Base-by-base conservation (phyloP, 2,888 invertebrate species). In the Protophormia terraenovae region DNA sequence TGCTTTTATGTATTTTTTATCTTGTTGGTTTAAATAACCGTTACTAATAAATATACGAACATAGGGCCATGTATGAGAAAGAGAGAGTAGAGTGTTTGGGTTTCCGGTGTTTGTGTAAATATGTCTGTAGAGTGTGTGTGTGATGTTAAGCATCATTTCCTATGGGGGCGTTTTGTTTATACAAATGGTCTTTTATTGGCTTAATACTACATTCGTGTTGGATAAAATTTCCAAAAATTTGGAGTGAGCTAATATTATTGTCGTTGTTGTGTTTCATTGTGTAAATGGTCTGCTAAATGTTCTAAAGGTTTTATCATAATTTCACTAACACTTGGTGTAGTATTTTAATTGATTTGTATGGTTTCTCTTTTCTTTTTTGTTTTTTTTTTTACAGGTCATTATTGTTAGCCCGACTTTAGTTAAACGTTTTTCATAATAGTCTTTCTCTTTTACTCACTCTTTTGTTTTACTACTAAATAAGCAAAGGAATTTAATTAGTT, bases 101-200 rank as follows among this genome's bases (percentile, higher is more conserved):
- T 47, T 58, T 55, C 58, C 77, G 38, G 19, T 58, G 45, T 10
- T 3, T 38, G 5, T 6, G 6, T 14, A 24, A 19, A 16, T 8
- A 60, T n/a, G n/a, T 27, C n/a, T 58, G 24, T 53, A n/a, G 53
- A 24, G 41, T 32, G 50, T 8, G n/a, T 27, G 50, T 53, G 50
- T 38, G 41, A 16, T 71, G 58, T 71, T 71, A 80, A 80, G 47
- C 71, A 71, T 38, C 69, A 78, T 75, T 58, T 71, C 85, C 78
- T 75, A 35, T 24, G 67, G 79, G 75, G 85, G 85, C 82, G 85
- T 82, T 85, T 85, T 82, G 73, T 85, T 85, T 82, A 66, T 71
- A 64, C 53, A 55, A 82, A 82, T 78, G 75, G 62, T 75, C 16
- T 85, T 85, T 85, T 82, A 85, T 85, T 82, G 85, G 85, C 58